Evolutionary conservation across 2,797 vertebrate species (phyloP), one percentile per base, ranked within the genome.

Genomic region (Phoxinus dragarum): DNA sequence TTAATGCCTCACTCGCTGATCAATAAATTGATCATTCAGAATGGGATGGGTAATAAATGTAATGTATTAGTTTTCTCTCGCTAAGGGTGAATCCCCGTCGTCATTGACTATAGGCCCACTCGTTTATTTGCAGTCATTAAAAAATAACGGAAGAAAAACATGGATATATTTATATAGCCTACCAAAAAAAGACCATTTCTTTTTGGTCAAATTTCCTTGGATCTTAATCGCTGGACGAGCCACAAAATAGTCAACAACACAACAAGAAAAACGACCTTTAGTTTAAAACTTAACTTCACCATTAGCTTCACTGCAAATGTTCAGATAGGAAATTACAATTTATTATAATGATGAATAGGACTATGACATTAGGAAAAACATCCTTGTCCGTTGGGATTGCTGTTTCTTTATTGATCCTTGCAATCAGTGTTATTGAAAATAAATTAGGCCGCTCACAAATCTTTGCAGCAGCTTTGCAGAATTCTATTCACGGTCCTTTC

Each of bases 351-450:
- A 80, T 91, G 90, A 91, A 92, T 12, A 72, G 27, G 90, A 90
- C 91, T 31, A 36, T 93, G 93, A 90, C 93, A 93, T 91, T 92
- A 88, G 88, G 92, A 92, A 59, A 92, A 93, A 89, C 93, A 93
- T 91, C 92, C 90, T 91, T 93, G 92, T 94, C 92, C 92, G 91
- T 91, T 91, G 90, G 94, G 94, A 93, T 94, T 94, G 93, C 94
- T 94, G 92, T 94, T 93, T 93, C 90, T 80, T 81, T 93, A 95
- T 94, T 88, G 94, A 95, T 94, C 93, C 88, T 90, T 89, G 91
- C 92, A 93, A 94, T 92, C 94, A 93, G 91, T 89, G 92, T 93
- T 94, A 95, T 95, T 92, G 94, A 93, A 95, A 95, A 94, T 94
- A 93, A 95, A 95, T 95, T 94, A 94, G 94, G 92, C 90, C 93